These are phyloP conservation scores for Pandemis heparana DNA, from an alignment of 2,888 invertebrate genomes.

Conservation along the genomic window DNA sequence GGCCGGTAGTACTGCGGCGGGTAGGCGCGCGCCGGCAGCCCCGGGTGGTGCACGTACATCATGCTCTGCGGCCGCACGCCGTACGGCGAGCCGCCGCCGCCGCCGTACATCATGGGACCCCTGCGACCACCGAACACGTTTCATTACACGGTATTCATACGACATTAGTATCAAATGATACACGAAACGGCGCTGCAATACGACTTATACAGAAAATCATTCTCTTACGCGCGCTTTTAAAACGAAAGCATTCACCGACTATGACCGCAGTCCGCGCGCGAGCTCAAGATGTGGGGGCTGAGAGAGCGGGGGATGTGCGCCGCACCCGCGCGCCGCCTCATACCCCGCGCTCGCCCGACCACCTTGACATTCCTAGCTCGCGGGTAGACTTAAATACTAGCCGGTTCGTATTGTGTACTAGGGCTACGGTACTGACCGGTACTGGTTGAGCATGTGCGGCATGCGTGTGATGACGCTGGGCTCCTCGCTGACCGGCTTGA, in stretches of 20 bases:
- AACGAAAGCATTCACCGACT: no score
- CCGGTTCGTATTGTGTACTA: neutral
- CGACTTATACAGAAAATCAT: no score
- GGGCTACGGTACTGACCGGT: constrained; percentile 69
- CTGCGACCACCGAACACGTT: constrained; percentile 51
- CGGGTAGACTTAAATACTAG: neutral
- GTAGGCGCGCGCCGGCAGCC: constrained; percentile 51
- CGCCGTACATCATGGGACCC: constrained; percentile 76
- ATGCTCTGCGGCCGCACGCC: constrained; percentile 55
- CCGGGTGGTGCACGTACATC: constrained; percentile 49
- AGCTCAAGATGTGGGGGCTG: no score
- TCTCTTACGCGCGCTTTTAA: no score
- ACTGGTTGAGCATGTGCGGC: constrained; percentile 83
- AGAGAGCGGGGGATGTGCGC: no score
- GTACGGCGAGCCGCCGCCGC: constrained; percentile 60
- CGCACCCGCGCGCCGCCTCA: no score
- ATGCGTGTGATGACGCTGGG: constrained; percentile 82
- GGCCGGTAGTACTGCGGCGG: constrained; percentile 69
- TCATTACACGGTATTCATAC: neutral
- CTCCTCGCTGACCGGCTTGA: constrained; percentile 78
- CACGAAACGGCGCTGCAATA: neutral
- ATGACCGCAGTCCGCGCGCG: no score
- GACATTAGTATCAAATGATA: no score
- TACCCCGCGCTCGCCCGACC: no score
- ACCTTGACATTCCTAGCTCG: no score